Percentiles rank a stretch among this genome's conserved stretches.
These are phyloP conservation scores for Drosophila lacertosa DNA, from an alignment of 1,140 invertebrate genomes.

Conservation along the genomic window DNA sequence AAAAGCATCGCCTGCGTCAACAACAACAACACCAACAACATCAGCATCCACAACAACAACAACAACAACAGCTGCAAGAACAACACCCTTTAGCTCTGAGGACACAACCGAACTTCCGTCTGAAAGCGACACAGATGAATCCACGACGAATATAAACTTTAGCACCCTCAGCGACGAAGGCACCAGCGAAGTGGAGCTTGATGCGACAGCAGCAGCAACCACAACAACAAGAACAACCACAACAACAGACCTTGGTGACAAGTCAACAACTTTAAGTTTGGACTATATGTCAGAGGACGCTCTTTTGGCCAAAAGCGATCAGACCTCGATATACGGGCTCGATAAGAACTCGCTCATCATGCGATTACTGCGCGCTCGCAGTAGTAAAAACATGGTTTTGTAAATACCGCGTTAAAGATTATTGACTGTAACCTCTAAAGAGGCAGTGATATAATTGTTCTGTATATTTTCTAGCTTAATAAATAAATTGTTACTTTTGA, in stretches of 20 bases:
- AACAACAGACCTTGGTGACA: background rate
- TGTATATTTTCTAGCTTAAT: slow-evolving; percentile 3
- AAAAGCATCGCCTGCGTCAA: slow-evolving; percentile 3
- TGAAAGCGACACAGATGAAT: background rate
- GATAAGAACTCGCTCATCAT: slow-evolving; percentile 70
- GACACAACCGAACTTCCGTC: background rate
- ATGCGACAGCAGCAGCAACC: background rate
- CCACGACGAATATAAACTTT: background rate
- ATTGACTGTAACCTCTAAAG: background rate
- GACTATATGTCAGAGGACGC: slow-evolving; percentile 58
- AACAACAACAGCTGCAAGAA: slow-evolving; percentile 2
- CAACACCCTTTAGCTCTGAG: background rate
- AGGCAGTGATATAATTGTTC: slow-evolving; percentile 32
- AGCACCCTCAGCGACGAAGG: background rate
- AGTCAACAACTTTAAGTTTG: slow-evolving; percentile 14
- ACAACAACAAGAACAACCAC: slow-evolving; percentile 2
- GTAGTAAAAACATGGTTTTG: slow-evolving; percentile 53
- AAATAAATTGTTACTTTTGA: slow-evolving; percentile 8
- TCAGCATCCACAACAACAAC: slow-evolving; percentile 11
- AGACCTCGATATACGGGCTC: slow-evolving; percentile 66
- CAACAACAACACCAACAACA: slow-evolving; percentile 8
- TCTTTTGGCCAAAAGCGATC: slow-evolving; percentile 14
- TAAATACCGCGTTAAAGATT: slow-evolving; percentile 19
- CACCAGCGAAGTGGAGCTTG: background rate
- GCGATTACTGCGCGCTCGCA: slow-evolving; percentile 62